Evolutionary conservation across 1,140 invertebrate genomes (phyloP).

Genomic region (Phortica variegata): DNA sequence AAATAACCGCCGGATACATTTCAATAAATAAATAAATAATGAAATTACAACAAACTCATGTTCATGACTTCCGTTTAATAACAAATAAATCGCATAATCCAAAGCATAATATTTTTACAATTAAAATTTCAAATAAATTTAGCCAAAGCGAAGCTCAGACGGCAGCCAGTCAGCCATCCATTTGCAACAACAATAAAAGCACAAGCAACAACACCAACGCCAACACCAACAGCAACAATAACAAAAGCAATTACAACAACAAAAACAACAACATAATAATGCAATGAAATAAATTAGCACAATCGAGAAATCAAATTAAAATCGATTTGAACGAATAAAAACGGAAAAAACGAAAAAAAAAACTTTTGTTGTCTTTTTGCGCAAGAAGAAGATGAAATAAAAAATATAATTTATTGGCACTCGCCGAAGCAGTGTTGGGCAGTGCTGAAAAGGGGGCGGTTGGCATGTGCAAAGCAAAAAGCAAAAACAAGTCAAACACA

Average conservation of each 20-base stretch:
- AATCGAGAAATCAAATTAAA: constrained; percentile 19
- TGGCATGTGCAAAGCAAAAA: constrained; percentile 28
- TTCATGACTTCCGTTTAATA: constrained; percentile 55
- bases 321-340: constrained; percentile 21
- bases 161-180: constrained; percentile 46
- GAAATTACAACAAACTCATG: constrained; percentile 40
- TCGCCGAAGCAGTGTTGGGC: background rate
- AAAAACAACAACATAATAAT: constrained; percentile 15
- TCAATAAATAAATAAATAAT: constrained; percentile 46
- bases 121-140: constrained; percentile 57
- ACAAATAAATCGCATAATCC: constrained; percentile 57
- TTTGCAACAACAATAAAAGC: constrained; percentile 29
- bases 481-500: constrained; percentile 40
- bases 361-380: background rate
- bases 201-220: constrained; percentile 5
- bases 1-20: constrained; percentile 51
- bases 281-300: constrained; percentile 52
- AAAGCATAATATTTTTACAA: constrained; percentile 50
- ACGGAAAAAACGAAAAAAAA: constrained; percentile 12
- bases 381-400: background rate
- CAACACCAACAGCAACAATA: constrained; percentile 11
- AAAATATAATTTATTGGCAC: constrained; percentile 27
- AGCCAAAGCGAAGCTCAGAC: constrained; percentile 30
- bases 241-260: constrained; percentile 11
- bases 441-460: background rate